Percentiles rank a stretch among this genome's conserved stretches.
These are phyloP conservation scores for Polypedilum pembai DNA, from an alignment of 1,140 invertebrate species.

Conservation along the genomic window DNA sequence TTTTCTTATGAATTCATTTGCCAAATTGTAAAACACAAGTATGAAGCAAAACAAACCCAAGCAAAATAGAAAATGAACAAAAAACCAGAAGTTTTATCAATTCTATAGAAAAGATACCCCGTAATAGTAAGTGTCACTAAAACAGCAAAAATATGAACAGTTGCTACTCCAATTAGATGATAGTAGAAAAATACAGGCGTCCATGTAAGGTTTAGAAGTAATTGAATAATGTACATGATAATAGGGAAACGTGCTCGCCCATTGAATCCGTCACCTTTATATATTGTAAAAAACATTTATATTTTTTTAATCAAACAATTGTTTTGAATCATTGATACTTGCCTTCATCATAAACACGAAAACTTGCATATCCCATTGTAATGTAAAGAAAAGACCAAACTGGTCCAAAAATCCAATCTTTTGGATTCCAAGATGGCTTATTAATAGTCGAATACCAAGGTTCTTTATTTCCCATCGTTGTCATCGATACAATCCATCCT, in stretches of 20 bases:
- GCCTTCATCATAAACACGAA: too few species aligned
- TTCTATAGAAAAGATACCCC: slow-evolving; percentile 55
- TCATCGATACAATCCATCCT: neutral
- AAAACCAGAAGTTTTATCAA: slow-evolving; percentile 61
- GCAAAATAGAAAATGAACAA: slow-evolving; percentile 72
- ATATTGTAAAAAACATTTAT: too few species aligned
- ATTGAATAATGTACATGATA: slow-evolving; percentile 63
- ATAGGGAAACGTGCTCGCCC: slow-evolving; percentile 57
- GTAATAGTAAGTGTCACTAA: slow-evolving; percentile 31
- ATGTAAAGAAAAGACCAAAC: slow-evolving; percentile 75
- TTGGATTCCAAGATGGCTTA: neutral
- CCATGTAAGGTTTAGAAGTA: slow-evolving; percentile 80
- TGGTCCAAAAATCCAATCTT: slow-evolving; percentile 56
- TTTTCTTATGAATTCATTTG: neutral
- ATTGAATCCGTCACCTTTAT: slow-evolving; percentile 62
- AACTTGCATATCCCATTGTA: slow-evolving; percentile 79
- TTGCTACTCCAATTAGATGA: slow-evolving; percentile 65
- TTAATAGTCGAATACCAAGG: neutral
- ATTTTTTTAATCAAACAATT: too few species aligned
- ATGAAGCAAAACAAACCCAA: slow-evolving; percentile 63
- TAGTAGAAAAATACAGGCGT: slow-evolving; percentile 75
- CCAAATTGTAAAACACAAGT: slow-evolving; percentile 57
- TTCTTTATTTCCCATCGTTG: neutral
- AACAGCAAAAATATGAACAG: slow-evolving; percentile 32
- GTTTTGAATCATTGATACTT: too few species aligned